Conservation (phyloP, 2,888 invertebrate genomes). For the Cephus sareptanus region DNA sequence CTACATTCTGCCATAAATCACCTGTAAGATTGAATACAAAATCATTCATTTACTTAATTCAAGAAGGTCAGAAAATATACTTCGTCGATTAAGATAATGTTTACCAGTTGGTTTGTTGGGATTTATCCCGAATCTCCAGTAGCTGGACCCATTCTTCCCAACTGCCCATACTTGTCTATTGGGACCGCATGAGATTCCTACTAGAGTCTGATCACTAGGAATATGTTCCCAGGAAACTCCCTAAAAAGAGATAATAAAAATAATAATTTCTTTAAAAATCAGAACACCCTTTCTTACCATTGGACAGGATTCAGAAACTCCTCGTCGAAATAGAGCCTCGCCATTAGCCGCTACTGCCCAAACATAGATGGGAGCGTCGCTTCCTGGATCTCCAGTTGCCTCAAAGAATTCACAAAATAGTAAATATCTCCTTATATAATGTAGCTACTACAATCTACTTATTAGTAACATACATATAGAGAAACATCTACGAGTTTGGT, state of each 20-base stretch:
- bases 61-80: neutral
- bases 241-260: constrained; percentile 62
- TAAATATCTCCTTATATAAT: neutral
- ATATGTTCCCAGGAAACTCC: constrained; percentile 84
- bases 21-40: constrained; percentile 61
- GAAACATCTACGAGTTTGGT: constrained; percentile 86
- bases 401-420: constrained; percentile 36
- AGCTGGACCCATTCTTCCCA: constrained; percentile 87
- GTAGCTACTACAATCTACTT: neutral
- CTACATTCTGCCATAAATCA: constrained; percentile 83
- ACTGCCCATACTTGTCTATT: constrained; percentile 84
- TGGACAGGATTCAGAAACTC: constrained; percentile 79
- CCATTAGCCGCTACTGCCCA: constrained; percentile 91
- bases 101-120: constrained; percentile 73
- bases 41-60: constrained; percentile 11
- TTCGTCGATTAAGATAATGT: neutral
- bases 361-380: constrained; percentile 70
- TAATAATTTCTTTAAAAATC: neutral
- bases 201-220: constrained; percentile 82
- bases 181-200: constrained; percentile 79
- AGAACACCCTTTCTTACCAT: constrained; percentile 69
- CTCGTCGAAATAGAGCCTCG: constrained; percentile 84
- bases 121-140: constrained; percentile 81
- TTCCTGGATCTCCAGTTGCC: constrained; percentile 65
- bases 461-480: constrained; percentile 70